Evolutionary conservation across 2,888 invertebrate species (phyloP), one percentile per base, ranked within the genome.

Genomic region (Dichetophora obliterata): DNA sequence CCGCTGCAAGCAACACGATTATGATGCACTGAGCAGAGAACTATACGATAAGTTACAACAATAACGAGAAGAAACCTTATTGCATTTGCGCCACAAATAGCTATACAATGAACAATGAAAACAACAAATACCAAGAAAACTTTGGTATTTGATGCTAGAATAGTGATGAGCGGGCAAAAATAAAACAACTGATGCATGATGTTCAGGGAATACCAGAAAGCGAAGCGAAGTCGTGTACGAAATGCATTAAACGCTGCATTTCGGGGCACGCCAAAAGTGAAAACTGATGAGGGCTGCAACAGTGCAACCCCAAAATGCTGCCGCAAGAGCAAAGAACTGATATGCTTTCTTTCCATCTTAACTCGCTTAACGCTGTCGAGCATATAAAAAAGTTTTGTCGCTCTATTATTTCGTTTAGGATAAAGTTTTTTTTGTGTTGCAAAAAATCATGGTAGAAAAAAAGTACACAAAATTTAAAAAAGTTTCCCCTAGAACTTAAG

Each of bases 321-420:
- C 27, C 27, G 14, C 59, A 4, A 24, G 22, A 8, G 37, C 22
- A 9, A 37, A 66, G 14, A 66, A 66, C 48, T 48, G 43, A 70
- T 57, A 37, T 71, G 16, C 71, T 71, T 57, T 57, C 71, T 57
- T 5, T 3, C 31, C 3, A 5, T 5, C 31, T 43, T 71, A 71
- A 24, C 70, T 71, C 14, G 43, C 43, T 57, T 22, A 19, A 54
- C 8, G 57, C 37, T 37, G 57, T 71, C 31, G 57, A 71, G 57
- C 34, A 14, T 43, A 37, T 19, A 71, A 19, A 71, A 71, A 71
- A 57, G 24, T 69, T 69, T 27, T 68, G 68, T 50, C 50, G 68
- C 50, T 27, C 16, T 68, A 50, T 68, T 68, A 68, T 50, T 50
- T 48, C 27, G 22, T 31, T 24, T 48, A 1, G 27, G 34, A 34